Conservation (phyloP, 2,113 vertebrate genomes). For the Passer montanus region DNA sequence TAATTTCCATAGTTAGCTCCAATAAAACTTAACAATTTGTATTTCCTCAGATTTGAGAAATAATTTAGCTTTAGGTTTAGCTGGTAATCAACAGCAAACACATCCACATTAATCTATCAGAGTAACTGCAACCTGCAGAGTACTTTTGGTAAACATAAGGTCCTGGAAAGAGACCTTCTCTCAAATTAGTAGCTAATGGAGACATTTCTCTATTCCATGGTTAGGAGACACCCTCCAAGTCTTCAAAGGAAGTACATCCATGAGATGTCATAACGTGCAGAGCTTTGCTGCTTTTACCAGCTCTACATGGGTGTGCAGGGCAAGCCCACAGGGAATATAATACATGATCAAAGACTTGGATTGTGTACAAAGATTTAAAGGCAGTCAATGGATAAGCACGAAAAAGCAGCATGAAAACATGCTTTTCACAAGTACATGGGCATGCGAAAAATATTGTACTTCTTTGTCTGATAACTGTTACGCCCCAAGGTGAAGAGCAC, state of each 20-base stretch:
- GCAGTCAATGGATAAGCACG: not conserved
- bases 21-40: not conserved
- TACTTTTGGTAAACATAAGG: not conserved
- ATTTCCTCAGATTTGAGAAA: not conserved
- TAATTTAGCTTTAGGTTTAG: not conserved
- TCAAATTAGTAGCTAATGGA: not conserved
- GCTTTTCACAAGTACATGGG: not conserved
- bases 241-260: not conserved
- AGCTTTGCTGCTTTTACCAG: not conserved
- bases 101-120: not conserved
- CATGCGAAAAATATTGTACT: not conserved
- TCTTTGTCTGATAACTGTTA: not conserved
- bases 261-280: not conserved
- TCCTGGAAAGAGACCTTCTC: not conserved
- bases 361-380: slow-evolving; percentile 33
- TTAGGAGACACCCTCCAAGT: not conserved
- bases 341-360: slow-evolving; percentile 45
- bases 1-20: not conserved
- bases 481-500: not conserved
- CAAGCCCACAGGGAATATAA: slow-evolving; percentile 1
- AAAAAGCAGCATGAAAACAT: not conserved
- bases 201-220: not conserved
- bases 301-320: slow-evolving; percentile 15
- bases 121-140: not conserved
- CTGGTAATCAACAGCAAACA: not conserved